Base-by-base conservation (phyloP, 2,888 invertebrate genomes). In the Hemistola chrysoprasaria region DNA sequence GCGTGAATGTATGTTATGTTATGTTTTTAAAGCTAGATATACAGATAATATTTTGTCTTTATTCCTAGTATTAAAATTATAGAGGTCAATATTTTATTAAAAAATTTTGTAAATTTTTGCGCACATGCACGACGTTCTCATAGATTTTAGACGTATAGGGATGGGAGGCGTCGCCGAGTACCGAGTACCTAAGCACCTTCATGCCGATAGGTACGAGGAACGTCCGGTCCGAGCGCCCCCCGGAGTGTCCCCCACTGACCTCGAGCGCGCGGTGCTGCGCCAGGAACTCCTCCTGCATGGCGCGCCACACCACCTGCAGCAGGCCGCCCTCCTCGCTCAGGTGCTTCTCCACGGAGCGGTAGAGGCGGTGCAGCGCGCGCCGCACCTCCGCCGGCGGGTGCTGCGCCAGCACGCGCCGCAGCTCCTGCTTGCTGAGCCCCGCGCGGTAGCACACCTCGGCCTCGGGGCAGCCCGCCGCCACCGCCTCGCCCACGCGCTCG, bases 221-320 rank as follows among this genome's bases (percentile, higher is more conserved):
- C n/a, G n/a, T n/a, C n/a, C n/a, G n/a, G n/a, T n/a, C n/a, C n/a
- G n/a, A n/a, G n/a, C 56, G 97, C 92, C 59, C 94, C 59, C 22
- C 75, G 8, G 8, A 6, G 3, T 8, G n/a, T 8, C 4, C 1
- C 6, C 3, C 6, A 78, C n/a, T n/a, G n/a, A n/a, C 95, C 84
- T 98, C 97, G 59, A 98, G 93, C 62, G 95, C 78, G 35, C 70
- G 73, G 83, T 98, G 97, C 79, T 99, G 99, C 59, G 95, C 94
- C 62, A 99, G 95, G 84, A 99, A 99, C 90, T 99, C 98, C 78
- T 98, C 97, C 90, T 99, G 98, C 98, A 99, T 98, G 62, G 98
- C 97, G 72, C 97, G 93, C 99, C 99, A 99, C 41, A 99, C 99
- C 33, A 99, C 99, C 91, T 97, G 96, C 64, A 98, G 90, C 51